Evolutionary conservation across 2,797 vertebrate genomes (phyloP), one percentile per base, ranked within the genome.

Genomic region (Lutjanus campechanus): DNA sequence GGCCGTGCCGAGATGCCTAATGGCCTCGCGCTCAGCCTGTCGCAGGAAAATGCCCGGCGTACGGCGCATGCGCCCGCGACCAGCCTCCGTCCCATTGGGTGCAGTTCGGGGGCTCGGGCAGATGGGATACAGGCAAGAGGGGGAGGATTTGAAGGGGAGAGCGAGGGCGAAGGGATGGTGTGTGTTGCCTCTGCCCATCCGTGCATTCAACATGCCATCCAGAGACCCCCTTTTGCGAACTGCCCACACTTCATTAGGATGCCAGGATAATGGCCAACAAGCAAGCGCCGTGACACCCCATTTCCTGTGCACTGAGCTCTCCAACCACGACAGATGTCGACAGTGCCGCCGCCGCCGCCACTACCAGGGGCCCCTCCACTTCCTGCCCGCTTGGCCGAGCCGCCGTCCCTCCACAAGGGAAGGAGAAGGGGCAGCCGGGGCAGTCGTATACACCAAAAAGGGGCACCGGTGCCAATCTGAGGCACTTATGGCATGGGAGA

Each of bases 191-290:
- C 96, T 98, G 96, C 96, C 97, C 97, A 97, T 96, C 95, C 95
- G 95, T 97, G 97, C 96, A 95, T 97, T 97, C 85, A 95, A 97
- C 96, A 97, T 96, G 96, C 88, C 97, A 97, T 97, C 96, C 96
- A 96, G 96, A 93, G 92, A 94, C 90, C 89, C 86, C 90, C 87
- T 88, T 85, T 85, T 93, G 95, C 92, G 94, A 95, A 96, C 97
- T 96, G 96, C 97, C 97, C 97, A 97, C 97, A 97, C 97, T 97
- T 98, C 97, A 99, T 99, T 98, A 98, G 97, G 95, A 98, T 96
- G 96, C 96, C 96, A 97, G 97, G 97, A 97, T 98, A 97, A 97
- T 97, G 96, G 97, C 97, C 97, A 97, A 98, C 96, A 96, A 97
- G 97, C 97, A 96, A 96, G 97, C 96, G 96, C 96, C 95, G 97